phyloP scores from a whole-genome alignment of 2,113 vertebrate genomes.

The Odontophorus gujanensis region DNA sequence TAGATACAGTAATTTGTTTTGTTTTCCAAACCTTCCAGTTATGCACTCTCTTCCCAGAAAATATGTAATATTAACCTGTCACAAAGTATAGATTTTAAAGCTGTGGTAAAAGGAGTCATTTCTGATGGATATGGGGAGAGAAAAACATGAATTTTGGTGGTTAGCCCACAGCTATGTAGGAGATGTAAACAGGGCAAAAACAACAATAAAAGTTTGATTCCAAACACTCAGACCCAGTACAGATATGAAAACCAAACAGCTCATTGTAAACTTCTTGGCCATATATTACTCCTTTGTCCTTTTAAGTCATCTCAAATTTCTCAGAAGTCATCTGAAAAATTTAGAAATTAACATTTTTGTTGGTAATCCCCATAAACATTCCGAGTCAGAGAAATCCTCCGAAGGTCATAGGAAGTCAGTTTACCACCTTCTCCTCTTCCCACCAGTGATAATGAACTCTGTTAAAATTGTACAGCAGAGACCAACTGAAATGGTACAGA shows the following conservation, averaged over 20 bases:
- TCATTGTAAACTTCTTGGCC: not conserved
- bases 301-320: not conserved
- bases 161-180: not conserved
- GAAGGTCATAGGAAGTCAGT: not conserved
- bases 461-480: slow-evolving; percentile 1
- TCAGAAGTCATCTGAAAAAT: not conserved
- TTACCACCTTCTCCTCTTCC: not conserved
- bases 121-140: slow-evolving; percentile 6
- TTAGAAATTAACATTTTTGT: not conserved
- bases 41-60: not conserved
- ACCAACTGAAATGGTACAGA: not conserved
- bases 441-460: not conserved
- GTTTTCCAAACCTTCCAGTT: slow-evolving; percentile 11
- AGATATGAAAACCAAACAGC: not conserved
- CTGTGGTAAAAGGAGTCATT: not conserved
- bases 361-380: not conserved
- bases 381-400: not conserved
- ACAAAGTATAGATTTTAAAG: slow-evolving; percentile 37
- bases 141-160: slow-evolving; percentile 8
- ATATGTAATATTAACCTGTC: not conserved
- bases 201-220: not conserved
- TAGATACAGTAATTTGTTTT: not conserved
- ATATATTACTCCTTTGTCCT: not conserved
- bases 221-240: not conserved
- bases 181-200: not conserved